A percentile compares a stretch with the other conserved stretches of the same genome.
These are phyloP conservation scores for Berghia stephanieae DNA, from an alignment of 1,140 invertebrate genomes.

Conservation along the genomic window DNA sequence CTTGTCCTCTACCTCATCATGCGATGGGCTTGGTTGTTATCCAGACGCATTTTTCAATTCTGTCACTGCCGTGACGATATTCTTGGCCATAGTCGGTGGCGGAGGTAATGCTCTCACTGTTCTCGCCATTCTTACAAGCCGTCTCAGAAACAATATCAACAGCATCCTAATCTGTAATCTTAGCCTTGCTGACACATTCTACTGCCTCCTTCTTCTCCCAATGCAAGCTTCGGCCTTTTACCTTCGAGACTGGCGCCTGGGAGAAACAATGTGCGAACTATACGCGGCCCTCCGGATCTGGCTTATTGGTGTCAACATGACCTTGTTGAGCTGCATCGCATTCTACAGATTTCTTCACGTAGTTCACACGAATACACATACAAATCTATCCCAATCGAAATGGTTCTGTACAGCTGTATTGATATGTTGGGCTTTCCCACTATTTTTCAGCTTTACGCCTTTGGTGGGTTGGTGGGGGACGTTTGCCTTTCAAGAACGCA, in stretches of 20 bases:
- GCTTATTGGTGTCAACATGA: constrained; percentile 54
- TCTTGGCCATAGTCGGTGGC: constrained; percentile 46
- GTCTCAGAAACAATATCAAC: constrained; percentile 54
- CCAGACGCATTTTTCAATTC: constrained; percentile 33
- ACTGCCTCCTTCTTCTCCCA: constrained; percentile 50
- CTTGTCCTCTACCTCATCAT: not conserved
- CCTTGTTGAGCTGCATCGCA: constrained; percentile 54
- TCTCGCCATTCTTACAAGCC: constrained; percentile 54
- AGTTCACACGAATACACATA: constrained; percentile 49
- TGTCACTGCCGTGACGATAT: constrained; percentile 42
- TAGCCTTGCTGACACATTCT: constrained; percentile 54
- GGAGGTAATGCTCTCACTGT: constrained; percentile 58
- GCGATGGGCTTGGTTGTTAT: constrained; percentile 28
- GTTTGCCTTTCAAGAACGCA: constrained; percentile 47
- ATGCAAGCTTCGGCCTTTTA: constrained; percentile 54
- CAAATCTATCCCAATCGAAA: constrained; percentile 38
- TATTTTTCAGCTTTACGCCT: constrained; percentile 48
- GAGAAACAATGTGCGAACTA: constrained; percentile 43
- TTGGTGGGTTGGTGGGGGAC: constrained; percentile 49
- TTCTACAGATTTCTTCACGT: constrained; percentile 56
- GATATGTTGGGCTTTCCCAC: constrained; percentile 53
- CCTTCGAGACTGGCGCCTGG: constrained; percentile 34
- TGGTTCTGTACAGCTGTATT: constrained; percentile 42
- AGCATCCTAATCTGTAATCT: constrained; percentile 59
- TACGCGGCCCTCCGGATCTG: constrained; percentile 51